phyloP scores from a whole-genome alignment of 2,113 vertebrate genomes.

The Cyprinodon brontotheroides region DNA sequence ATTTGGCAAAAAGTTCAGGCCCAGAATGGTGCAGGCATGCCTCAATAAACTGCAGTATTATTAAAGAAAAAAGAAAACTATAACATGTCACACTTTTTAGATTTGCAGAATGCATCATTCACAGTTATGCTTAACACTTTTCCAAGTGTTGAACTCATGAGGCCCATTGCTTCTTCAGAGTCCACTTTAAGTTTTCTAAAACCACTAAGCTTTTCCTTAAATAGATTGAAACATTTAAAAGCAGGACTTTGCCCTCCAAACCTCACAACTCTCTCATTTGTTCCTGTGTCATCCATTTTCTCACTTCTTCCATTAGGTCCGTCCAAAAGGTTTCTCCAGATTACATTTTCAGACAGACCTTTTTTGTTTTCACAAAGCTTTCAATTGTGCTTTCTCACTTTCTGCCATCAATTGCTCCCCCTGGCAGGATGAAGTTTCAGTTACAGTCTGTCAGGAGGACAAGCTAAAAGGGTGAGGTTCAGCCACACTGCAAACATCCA shows the following conservation, averaged over 20 bases:
- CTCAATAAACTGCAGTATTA: no score
- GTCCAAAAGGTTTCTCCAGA: constrained; percentile 51
- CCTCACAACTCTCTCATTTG: constrained; percentile 46
- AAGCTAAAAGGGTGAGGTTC: neutral
- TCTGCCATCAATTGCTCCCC: constrained; percentile 9
- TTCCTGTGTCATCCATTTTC: constrained; percentile 36
- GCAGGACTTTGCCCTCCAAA: constrained; percentile 11
- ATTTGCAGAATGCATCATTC: constrained; percentile 3
- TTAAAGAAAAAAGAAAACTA: no score
- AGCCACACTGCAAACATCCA: neutral
- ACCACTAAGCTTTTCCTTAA: constrained; percentile 30
- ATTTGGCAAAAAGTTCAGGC: no score
- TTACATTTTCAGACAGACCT: constrained; percentile 32
- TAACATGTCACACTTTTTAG: no score
- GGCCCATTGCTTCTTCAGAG: constrained; percentile 11
- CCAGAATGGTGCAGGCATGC: no score
- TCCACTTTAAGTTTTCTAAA: constrained; percentile 13
- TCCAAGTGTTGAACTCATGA: neutral
- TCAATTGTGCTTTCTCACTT: constrained; percentile 17
- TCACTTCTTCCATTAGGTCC: constrained; percentile 41
- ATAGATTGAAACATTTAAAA: constrained; percentile 39
- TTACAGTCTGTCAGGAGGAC: neutral
- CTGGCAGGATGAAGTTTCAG: constrained; percentile 20
- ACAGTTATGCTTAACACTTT: neutral
- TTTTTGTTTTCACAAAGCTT: constrained; percentile 3